A percentile compares a stretch with the other conserved stretches of the same genome.
These are phyloP conservation scores for Psittacara wagleri DNA, from an alignment of 2,113 vertebrate genomes.

Conservation along the genomic window DNA sequence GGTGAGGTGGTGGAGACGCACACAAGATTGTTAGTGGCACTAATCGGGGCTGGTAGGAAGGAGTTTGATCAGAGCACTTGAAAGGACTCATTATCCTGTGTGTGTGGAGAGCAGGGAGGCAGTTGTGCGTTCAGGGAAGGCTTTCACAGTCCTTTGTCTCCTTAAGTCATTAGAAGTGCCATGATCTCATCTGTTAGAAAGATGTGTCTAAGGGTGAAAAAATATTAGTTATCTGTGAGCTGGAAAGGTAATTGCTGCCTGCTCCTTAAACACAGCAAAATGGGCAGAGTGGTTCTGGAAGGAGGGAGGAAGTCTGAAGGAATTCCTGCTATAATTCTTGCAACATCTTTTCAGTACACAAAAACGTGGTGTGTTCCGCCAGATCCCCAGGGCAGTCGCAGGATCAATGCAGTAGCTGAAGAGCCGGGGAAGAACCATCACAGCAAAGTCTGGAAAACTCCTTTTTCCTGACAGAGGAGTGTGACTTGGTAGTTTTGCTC, in stretches of 20 bases:
- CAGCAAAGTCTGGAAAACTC: background rate
- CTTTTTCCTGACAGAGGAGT: rapidly evolving
- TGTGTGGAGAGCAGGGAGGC: background rate
- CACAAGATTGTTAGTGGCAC: background rate
- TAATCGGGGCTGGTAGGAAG: background rate
- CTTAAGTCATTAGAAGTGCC: background rate
- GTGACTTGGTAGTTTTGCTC: rapidly evolving
- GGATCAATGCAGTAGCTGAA: background rate
- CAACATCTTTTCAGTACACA: rapidly evolving
- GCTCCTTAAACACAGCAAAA: background rate
- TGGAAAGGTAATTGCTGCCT: constrained; percentile 14
- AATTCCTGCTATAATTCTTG: background rate
- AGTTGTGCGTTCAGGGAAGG: background rate
- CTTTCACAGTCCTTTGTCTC: background rate
- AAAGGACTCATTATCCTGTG: background rate
- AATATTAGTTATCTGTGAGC: background rate
- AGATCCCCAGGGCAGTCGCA: rapidly evolving
- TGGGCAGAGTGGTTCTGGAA: background rate
- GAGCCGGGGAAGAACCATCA: rapidly evolving
- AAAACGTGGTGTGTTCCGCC: background rate
- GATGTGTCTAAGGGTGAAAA: background rate
- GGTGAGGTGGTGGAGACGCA: background rate
- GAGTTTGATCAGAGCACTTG: background rate
- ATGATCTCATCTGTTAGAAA: background rate
- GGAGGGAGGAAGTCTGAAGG: background rate